Conservation (phyloP, 2,113 vertebrate genomes). For the Trogon surrucura region DNA sequence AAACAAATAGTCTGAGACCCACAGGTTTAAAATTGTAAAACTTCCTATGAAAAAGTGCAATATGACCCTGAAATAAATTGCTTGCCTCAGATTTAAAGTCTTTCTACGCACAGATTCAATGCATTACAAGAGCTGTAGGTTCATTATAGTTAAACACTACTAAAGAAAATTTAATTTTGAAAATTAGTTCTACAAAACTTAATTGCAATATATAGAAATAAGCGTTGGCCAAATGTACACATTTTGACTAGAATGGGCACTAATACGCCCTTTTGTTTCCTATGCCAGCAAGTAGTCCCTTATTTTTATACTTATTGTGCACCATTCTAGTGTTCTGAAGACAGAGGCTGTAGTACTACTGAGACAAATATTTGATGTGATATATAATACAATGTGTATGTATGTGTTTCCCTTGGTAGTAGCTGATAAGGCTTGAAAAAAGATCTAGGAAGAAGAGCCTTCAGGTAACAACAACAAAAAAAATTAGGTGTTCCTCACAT, state of each 20-base stretch:
- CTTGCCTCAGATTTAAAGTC: not conserved
- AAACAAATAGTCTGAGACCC: not conserved
- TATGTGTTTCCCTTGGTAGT: not conserved
- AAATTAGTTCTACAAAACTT: not conserved
- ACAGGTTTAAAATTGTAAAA: not conserved
- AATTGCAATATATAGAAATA: not conserved
- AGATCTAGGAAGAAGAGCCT: not conserved
- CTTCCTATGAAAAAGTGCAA: not conserved
- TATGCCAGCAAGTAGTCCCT: not conserved
- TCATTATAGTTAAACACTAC: not conserved
- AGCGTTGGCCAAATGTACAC: rapidly evolving
- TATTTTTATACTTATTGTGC: not conserved
- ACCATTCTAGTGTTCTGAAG: not conserved
- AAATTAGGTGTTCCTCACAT: not conserved
- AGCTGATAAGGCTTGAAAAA: not conserved
- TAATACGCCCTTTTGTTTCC: not conserved
- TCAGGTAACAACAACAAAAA: not conserved
- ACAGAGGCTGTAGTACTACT: not conserved
- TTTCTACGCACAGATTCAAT: not conserved
- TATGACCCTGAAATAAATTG: not conserved
- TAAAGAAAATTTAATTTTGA: not conserved
- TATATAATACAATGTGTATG: not conserved
- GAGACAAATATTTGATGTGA: not conserved
- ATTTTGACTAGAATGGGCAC: not conserved
- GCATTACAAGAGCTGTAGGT: not conserved